A percentile compares a stretch with the other conserved stretches of the same genome.
Evolutionary conservation across 64 coral and sea anemone genomes (phyloP).

Genomic region (Pachyseris speciosa): DNA sequence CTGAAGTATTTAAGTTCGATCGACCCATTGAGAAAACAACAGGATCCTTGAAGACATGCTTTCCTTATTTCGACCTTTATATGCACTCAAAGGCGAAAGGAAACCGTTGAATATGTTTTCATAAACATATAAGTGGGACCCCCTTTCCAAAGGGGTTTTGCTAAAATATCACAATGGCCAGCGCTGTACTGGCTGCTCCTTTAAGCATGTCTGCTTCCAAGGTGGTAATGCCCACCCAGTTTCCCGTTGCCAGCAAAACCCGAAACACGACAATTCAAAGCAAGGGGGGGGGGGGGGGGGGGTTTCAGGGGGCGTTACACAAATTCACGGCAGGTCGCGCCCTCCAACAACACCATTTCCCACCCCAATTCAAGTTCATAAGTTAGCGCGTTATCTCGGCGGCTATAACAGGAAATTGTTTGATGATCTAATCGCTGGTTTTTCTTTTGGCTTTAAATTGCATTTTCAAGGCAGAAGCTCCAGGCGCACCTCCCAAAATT

Average conservation of each 20-base stretch:
- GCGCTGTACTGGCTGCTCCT: background rate
- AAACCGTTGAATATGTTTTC: no score
- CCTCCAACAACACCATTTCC: background rate
- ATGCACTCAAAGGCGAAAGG: no score
- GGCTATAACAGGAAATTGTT: conserved; percentile 20
- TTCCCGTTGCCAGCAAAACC: background rate
- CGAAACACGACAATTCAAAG: no score
- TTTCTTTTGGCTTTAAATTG: background rate
- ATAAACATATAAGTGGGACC: no score
- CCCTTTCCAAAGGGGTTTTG: no score
- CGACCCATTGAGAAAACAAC: no score
- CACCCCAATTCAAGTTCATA: background rate
- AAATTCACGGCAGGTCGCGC: background rate
- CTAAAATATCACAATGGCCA: no score
- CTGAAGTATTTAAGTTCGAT: no score
- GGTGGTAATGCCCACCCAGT: background rate
- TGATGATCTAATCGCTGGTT: conserved; percentile 2
- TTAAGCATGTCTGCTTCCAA: background rate
- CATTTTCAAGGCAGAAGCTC: background rate
- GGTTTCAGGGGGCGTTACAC: background rate
- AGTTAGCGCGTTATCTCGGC: background rate
- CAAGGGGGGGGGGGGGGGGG: no score
- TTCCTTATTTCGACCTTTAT: no score
- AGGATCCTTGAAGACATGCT: no score
- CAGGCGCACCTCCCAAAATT: background rate